Base-by-base conservation (phyloP, 1,140 invertebrate species). In the Lethrus apterus region DNA sequence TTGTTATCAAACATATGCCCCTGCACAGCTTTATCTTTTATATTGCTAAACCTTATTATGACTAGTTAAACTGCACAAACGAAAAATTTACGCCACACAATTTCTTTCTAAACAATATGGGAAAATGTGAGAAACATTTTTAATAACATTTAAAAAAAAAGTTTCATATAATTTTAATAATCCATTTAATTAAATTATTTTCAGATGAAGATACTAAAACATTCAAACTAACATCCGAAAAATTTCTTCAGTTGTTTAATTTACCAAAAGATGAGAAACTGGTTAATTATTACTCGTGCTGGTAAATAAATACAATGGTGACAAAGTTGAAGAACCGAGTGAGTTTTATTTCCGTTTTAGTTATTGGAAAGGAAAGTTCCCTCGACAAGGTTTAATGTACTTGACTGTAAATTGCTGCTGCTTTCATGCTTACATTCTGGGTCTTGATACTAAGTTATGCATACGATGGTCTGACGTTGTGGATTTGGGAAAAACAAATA, bases 371-470 rank as follows among this genome's bases (percentile, higher is more conserved):
- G 84, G 86, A 17, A 84, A 83, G 65, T 71, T 98, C 48, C 94
- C 94, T 2, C 72, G 86, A 29, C 93, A 96, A 75, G 95, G 95
- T 26, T 94, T 92, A 84, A 72, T 98, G 56, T 99, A 98, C 66
- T 77, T 98, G 10, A 95, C 93, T 35, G 81, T 98, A 32, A 92
- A 94, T 63, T 90, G 96, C 66, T 75, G 96, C 59, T 96, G 91
- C 63, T 99, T 98, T 70, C 90, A 98, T 69, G 89, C 93, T 3
- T 94, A 91, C 59, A 84, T 97, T 59, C 78, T 98, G 63, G 91
- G 93, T 11, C 83, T 81, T 48, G 89, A 96, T 66, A 89, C 86
- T 4, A 89, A 89, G 62, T 71, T 97, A 14, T 81, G 87, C 47
- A 79, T 97, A 32, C 74, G 91, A 62, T 87, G 88, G 88, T 80